Base-by-base conservation (phyloP, 2,113 vertebrate genomes). In the Cheilinus undulatus region DNA sequence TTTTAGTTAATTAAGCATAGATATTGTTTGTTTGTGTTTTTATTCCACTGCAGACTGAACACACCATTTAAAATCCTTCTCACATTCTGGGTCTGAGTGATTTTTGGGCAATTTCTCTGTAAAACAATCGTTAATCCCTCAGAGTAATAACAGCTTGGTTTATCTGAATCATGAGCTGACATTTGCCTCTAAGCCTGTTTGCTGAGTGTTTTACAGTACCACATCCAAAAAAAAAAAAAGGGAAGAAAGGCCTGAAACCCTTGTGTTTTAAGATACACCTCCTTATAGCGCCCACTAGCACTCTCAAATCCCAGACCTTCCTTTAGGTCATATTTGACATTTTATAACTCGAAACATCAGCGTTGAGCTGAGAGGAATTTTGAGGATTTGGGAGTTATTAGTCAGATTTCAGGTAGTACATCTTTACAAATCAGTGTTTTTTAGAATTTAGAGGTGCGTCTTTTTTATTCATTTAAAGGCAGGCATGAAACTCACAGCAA, bases 181-280 rank as follows among this genome's bases (percentile, higher is more conserved):
- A 86, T 86, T 76, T 83, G 53, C 76, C 74, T 73, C 57, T 8
- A 0, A 73, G 71, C 68, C 69, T 36, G 42, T 75, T 73, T 78
- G 62, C 45, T 32, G n/a, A 69, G 48, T 73, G 71, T 71, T 77
- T 78, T 56, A 45, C 38, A 74, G 32, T 38, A 65, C 45, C 58
- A 67, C 56, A 63, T 71, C 68, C 42, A 51, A 52, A 75, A 68
- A 70, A 10, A 22, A 14, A 62, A 20, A 12, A 9, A 6, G 17
- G 12, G 12, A 19, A 19, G 6, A n/a, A n/a, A n/a, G 42, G 19
- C 42, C 38, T 40, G 19, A 20, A 45, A 45, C 17, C 19, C 42
- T 1, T 53, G 22, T 69, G 51, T 69, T 64, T 50, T 48, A 56
- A 80, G 26, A 73, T 59, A 68, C 26, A 49, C 45, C 42, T 67